Percentiles rank a stretch among this genome's conserved stretches.
phyloP scores from a whole-genome alignment of 1,140 invertebrate genomes.

The Anoplolepis gracilipes region DNA sequence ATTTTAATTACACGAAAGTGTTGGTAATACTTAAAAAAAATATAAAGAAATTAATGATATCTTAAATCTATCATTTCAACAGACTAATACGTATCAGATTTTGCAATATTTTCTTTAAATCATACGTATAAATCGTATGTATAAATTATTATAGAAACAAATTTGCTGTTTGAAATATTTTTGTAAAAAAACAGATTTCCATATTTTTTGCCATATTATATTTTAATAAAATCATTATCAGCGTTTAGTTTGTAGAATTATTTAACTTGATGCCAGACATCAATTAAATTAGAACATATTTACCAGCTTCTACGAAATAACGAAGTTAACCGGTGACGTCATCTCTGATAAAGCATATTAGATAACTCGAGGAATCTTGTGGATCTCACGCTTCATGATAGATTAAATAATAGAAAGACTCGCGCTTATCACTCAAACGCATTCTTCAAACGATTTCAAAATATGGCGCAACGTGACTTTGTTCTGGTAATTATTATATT shows the following conservation, averaged over 20 bases:
- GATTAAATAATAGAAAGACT: conserved; percentile 62
- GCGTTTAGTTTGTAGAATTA: background rate
- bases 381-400: conserved; percentile 20
- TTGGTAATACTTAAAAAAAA: no score
- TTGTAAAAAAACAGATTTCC: no score
- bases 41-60: no score
- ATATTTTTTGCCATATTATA: no score
- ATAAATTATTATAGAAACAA: no score
- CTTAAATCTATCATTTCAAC: no score
- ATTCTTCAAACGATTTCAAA: background rate
- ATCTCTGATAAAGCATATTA: conserved; percentile 54
- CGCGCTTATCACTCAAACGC: background rate
- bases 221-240: background rate
- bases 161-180: no score
- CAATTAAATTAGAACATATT: background rate
- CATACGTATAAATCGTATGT: no score
- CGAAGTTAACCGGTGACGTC: background rate
- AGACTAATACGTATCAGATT: no score
- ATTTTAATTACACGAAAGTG: no score
- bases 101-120: no score
- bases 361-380: conserved; percentile 54
- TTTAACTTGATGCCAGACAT: background rate
- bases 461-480: background rate
- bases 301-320: conserved; percentile 66
- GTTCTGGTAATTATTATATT: background rate